phyloP scores from a whole-genome alignment of 2,888 invertebrate species.

The Uropetala carovei region DNA sequence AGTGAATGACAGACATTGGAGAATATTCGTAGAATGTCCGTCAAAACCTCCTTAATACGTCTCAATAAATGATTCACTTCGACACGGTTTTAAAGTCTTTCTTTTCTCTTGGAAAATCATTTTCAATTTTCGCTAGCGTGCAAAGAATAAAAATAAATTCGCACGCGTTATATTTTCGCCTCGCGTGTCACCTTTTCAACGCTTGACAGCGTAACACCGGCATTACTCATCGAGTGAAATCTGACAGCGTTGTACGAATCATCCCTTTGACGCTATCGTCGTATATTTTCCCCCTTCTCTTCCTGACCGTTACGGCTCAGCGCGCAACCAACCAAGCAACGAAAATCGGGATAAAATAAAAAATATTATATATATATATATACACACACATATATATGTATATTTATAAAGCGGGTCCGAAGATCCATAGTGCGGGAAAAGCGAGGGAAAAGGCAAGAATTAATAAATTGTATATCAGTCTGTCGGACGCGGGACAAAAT shows the following conservation, averaged over 20 bases:
- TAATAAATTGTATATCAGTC: constrained; percentile 23
- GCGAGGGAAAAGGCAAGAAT: not conserved
- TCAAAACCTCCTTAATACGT: too few relatives aligned
- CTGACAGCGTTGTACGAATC: constrained; percentile 10
- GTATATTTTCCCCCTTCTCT: not conserved
- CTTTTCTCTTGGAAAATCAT: not conserved
- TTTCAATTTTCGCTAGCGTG: not conserved
- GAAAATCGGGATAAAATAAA: not conserved
- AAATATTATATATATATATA: too few relatives aligned
- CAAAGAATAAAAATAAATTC: not conserved
- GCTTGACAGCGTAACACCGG: not conserved
- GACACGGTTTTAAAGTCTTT: too few relatives aligned
- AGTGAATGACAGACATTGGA: too few relatives aligned
- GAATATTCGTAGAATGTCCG: too few relatives aligned
- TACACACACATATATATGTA: too few relatives aligned
- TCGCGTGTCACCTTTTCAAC: not conserved
- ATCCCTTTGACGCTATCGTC: not conserved
- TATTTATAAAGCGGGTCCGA: not conserved
- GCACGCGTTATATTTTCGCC: not conserved
- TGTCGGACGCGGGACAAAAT: not conserved
- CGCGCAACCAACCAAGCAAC: not conserved
- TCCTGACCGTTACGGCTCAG: not conserved
- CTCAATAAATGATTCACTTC: too few relatives aligned
- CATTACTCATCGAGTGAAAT: constrained; percentile 16
- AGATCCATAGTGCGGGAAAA: not conserved